Base-by-base conservation (phyloP, 53 echinoderm and acorn worm genomes). In the Zoroaster sp. region DNA sequence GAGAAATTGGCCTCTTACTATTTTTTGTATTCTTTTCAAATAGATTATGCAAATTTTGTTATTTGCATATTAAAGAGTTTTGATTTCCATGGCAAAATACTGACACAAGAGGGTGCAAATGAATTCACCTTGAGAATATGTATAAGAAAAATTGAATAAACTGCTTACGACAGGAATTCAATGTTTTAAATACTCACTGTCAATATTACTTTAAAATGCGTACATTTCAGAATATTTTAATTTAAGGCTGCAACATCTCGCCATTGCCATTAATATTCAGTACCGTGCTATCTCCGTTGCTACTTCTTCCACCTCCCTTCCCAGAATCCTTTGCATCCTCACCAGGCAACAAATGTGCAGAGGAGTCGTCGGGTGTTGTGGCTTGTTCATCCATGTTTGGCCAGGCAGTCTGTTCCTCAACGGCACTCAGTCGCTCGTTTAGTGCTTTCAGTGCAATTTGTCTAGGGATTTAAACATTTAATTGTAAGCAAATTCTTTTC, bases 341-440 rank as follows among this genome's bases (percentile, higher is more conserved):
- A 15, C 43, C 75, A 11, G 40, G 74, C 70, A 69, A 5, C 23
- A 77, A 69, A 14, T 90, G 87, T 1, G 83, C 21, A 4, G 92
- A 45, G 30, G 92, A 66, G 0, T 92, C 87, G 33, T 91, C 94
- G 1, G 92, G 83, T 6, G 96, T 91, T 25, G 93, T 72, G 11
- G 90, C 91, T 67, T 91, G 93, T 40, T 95, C 98, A 7, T 97
- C 98, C 98, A 97, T 97, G 87, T 88, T 95, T 11, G 98, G 98
- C 98, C 98, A 97, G 38, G 94, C 93, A 0, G 98, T 93, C 73
- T 97, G 98, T 45, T 97, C 95, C 87, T 97, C 98, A 17, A 97
- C 98, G 12, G 92, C 90, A 42, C 94, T 97, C 78, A 97, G 89
- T 47, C 98, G 75, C 66, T 97, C 98, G 73, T 97, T 97, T 63